Conservation (phyloP, 2,113 vertebrate species). For the Phalacrocorax aristotelis region DNA sequence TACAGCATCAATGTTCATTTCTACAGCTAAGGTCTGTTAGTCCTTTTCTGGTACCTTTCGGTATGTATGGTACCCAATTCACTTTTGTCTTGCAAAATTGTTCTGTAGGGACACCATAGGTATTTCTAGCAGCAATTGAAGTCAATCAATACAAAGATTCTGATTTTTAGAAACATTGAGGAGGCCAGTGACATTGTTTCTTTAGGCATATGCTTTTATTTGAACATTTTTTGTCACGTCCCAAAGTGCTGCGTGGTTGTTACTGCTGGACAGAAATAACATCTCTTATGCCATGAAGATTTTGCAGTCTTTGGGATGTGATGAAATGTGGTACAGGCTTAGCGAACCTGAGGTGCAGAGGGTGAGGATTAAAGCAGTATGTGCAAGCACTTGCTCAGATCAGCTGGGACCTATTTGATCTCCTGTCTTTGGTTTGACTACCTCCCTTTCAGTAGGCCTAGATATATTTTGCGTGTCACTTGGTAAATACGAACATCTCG, state of each 20-base stretch:
- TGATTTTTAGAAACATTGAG: neutral
- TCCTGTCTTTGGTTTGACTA: neutral
- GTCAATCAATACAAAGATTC: neutral
- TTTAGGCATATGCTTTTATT: neutral
- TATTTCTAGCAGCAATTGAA: neutral
- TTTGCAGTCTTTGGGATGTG: neutral
- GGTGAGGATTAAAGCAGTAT: neutral
- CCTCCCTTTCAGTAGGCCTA: neutral
- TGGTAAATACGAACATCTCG: neutral
- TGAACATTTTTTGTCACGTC: neutral
- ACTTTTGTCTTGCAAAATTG: neutral
- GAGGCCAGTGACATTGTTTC: neutral
- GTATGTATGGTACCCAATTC: neutral
- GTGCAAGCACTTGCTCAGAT: neutral
- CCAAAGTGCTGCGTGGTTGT: neutral
- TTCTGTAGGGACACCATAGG: neutral
- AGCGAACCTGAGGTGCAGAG: accelerated
- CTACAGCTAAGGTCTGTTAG: neutral
- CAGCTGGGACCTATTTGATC: neutral
- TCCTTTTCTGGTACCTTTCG: neutral
- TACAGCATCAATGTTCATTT: neutral
- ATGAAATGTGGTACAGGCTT: neutral
- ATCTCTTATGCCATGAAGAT: neutral
- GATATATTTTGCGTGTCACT: neutral
- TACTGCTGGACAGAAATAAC: neutral